phyloP scores from a whole-genome alignment of 2,888 invertebrate species.

The Agrilus cyanescens region DNA sequence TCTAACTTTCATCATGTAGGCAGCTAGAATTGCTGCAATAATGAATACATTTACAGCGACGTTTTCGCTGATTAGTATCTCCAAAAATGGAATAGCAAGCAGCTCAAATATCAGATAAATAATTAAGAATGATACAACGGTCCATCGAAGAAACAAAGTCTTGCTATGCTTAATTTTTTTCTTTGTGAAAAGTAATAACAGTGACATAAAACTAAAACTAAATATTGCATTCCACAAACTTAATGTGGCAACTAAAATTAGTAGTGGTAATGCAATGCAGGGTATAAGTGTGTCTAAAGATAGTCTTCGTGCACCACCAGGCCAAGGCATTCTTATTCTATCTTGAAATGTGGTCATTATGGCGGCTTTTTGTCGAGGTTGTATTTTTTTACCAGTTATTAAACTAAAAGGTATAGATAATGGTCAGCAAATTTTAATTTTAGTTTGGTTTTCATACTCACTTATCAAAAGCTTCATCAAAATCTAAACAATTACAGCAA shows the following conservation, averaged over 20 bases:
- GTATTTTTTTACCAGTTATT: constrained; percentile 29
- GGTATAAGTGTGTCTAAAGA: constrained; percentile 40
- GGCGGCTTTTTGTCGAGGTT: constrained; percentile 25
- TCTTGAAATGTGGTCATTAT: constrained; percentile 41
- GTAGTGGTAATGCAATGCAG: constrained; percentile 36
- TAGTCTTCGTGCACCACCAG: constrained; percentile 44
- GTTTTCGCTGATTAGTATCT: constrained; percentile 58
- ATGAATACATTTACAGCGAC: constrained; percentile 42
- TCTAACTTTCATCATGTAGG: constrained; percentile 30
- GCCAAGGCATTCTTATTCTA: constrained; percentile 45
- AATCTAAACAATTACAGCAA: constrained; percentile 46
- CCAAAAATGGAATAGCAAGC: constrained; percentile 55
- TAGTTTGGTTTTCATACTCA: constrained; percentile 24
- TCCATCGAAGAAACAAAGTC: constrained; percentile 45
- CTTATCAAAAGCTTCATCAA: constrained; percentile 45
- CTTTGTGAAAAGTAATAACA: constrained; percentile 25
- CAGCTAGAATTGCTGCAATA: constrained; percentile 35
- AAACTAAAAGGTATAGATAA: constrained; percentile 29
- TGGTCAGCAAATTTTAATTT: constrained; percentile 4
- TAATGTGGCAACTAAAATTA: constrained; percentile 38
- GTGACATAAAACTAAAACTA: constrained; percentile 24
- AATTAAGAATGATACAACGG: constrained; percentile 51
- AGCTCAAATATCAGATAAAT: constrained; percentile 60
- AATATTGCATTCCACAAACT: constrained; percentile 34
- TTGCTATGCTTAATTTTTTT: constrained; percentile 24